phyloP scores from a whole-genome alignment of 2,797 vertebrate species.

The Lithobates sylvaticus region DNA sequence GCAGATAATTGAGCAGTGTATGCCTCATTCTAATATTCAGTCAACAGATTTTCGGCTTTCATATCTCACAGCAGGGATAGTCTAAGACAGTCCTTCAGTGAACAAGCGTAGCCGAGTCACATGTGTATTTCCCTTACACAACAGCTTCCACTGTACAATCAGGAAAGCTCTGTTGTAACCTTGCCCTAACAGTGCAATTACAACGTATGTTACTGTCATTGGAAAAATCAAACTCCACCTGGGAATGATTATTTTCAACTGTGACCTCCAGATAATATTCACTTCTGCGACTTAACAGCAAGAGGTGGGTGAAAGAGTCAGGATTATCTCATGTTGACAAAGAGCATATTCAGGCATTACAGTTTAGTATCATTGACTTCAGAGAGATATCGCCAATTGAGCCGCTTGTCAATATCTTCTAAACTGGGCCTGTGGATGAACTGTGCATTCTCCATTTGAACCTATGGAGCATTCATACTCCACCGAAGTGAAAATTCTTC shows the following conservation, averaged over 20 bases:
- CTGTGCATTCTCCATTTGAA: neutral
- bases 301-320: neutral
- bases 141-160: too few relatives aligned
- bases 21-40: neutral
- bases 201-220: neutral
- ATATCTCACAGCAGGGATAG: neutral
- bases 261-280: neutral
- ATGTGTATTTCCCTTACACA: neutral
- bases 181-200: neutral
- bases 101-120: neutral
- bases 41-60: neutral
- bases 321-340: constrained; percentile 16
- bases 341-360: neutral
- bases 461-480: too few relatives aligned
- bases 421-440: neutral
- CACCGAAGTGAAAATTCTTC: too few relatives aligned
- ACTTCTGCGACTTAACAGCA: constrained; percentile 3
- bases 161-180: neutral
- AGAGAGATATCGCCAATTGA: neutral
- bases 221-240: constrained; percentile 12
- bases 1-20: neutral
- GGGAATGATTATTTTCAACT: constrained; percentile 17
- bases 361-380: neutral
- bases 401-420: neutral
- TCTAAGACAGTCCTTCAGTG: neutral